A percentile compares a stretch with the other conserved stretches of the same genome.
phyloP scores from a whole-genome alignment of 2,797 vertebrate species.

The Lepilemur ruficaudatus region DNA sequence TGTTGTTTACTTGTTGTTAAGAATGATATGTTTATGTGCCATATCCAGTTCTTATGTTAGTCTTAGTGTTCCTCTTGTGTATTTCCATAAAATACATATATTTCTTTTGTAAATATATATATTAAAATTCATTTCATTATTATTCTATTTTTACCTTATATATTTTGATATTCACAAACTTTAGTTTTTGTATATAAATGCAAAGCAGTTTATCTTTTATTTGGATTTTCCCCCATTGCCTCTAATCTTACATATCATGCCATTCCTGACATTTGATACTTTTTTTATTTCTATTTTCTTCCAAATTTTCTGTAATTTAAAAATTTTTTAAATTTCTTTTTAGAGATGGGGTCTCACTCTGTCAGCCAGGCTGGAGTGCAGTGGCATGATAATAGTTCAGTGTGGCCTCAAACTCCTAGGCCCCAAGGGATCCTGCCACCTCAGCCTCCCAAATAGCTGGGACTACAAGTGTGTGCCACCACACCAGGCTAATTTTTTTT shows the following conservation, averaged over 20 bases:
- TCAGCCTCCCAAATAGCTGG: no score
- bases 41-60: not conserved
- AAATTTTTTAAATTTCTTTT: no score
- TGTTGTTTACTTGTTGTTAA: not conserved
- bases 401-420: no score
- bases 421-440: no score
- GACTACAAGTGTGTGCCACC: no score
- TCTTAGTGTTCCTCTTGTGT: not conserved
- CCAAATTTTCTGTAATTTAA: not conserved
- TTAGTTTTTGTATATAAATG: not conserved
- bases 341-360: no score
- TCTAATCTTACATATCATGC: not conserved
- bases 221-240: not conserved
- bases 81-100: not conserved
- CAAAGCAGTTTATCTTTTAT: not conserved
- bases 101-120: not conserved
- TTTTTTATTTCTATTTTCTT: constrained; percentile 23
- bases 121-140: not conserved
- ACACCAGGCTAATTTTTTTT: no score
- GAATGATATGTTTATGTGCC: not conserved
- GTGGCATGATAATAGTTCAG: no score
- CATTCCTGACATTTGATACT: not conserved
- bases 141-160: not conserved
- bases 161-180: not conserved
- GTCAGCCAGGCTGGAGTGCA: no score